These are phyloP conservation scores for Actinia equina DNA, from an alignment of 64 coral and sea anemone species.

Conservation along the genomic window DNA sequence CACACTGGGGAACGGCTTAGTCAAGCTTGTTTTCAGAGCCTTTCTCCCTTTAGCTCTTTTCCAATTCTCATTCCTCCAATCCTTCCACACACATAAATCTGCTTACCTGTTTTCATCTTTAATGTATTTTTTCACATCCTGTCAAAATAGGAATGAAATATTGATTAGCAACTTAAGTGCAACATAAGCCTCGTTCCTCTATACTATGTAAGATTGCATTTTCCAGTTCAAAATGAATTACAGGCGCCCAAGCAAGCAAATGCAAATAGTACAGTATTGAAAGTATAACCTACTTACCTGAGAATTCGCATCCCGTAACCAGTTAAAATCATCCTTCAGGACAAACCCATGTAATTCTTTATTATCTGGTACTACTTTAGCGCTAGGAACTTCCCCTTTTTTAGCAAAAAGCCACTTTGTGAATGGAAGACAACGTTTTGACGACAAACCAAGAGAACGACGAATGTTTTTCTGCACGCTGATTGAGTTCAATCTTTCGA, in stretches of 20 bases:
- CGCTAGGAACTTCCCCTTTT: slow-evolving; percentile 7
- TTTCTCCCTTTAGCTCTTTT: no score
- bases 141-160: neutral
- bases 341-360: slow-evolving; percentile 43
- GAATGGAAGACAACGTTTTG: neutral
- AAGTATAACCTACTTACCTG: slow-evolving; percentile 10
- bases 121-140: slow-evolving; percentile 50
- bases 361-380: slow-evolving; percentile 7
- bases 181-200: neutral
- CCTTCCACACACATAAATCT: neutral
- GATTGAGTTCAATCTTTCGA: neutral
- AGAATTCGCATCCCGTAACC: slow-evolving; percentile 29
- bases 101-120: slow-evolving; percentile 56
- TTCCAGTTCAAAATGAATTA: neutral
- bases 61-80: no score
- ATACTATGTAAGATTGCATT: no score
- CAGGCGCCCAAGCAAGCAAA: no score
- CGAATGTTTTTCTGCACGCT: neutral
- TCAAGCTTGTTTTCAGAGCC: no score
- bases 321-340: slow-evolving; percentile 45
- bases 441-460: neutral
- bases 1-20: no score
- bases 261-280: no score
- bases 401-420: slow-evolving; percentile 39
- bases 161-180: neutral